Base-by-base conservation (phyloP, 2,888 invertebrate species). In the Eupithecia abbreviata region DNA sequence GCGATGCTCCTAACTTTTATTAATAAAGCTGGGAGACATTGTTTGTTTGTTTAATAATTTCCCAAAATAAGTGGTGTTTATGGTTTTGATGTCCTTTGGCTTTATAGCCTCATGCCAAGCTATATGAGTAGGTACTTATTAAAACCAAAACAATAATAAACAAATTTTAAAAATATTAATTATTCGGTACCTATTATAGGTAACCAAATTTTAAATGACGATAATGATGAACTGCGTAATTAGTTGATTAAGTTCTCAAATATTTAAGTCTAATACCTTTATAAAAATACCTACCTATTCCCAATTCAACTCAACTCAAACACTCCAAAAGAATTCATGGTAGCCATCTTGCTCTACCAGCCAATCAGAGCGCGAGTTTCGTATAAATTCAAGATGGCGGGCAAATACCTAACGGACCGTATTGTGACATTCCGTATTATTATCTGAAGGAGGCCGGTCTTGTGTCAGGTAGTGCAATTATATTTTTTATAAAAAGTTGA, bases 341-440 rank as follows among this genome's bases (percentile, higher is more conserved):
- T 91, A 87, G 91, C 94, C 95, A 95, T 95, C 86, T 94, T 94
- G 89, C 81, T 78, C 81, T 76, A 81, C 80, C 82, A 84, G 84
- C 95, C 94, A 95, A 95, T 94, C 90, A 90, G 86, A 86, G 82
- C 83, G 83, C 89, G 86, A 85, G 85, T 82, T 82, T 82, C 79
- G 80, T 79, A 80, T 80, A 79, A 84, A 88, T 85, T 83, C 88
- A 92, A 92, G 84, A 94, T 94, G 95, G 94, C 92, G 91, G 90
- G 30, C 84, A 67, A 69, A 75, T 81, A 82, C 74, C 81, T 87
- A 87, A 10, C 30, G 62, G 87, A 88, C 87, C 83, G 84, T 84
- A 80, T 84, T 84, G 85, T 85, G 87, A 88, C 89, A 91, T 90
- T 93, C 87, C 86, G 88, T 90, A 91, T 90, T 91, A 88, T 90